Percentiles rank a stretch among this genome's conserved stretches.
These are phyloP conservation scores for Suillia variegata DNA, from an alignment of 2,888 invertebrate genomes.

Conservation along the genomic window DNA sequence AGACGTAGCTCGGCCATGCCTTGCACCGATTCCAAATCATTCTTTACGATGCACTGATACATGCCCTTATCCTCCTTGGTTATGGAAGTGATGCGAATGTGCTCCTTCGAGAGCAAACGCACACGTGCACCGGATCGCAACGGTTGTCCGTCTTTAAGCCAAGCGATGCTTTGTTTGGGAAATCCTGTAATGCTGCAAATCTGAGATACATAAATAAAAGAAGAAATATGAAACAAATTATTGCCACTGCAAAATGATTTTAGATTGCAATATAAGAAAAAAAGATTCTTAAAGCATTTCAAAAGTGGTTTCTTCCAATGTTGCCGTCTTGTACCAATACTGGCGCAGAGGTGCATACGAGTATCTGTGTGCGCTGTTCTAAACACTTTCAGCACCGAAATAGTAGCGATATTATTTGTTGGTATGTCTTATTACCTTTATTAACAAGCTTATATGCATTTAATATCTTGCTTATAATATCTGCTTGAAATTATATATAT, in stretches of 20 bases:
- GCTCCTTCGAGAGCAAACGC: constrained; percentile 64
- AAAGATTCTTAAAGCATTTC: neutral
- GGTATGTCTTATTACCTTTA: too few species aligned
- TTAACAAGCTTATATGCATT: too few species aligned
- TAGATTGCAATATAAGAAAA: neutral
- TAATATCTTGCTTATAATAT: too few species aligned
- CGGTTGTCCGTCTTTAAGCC: constrained; percentile 77
- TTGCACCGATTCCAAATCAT: constrained; percentile 80
- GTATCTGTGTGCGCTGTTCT: too few species aligned
- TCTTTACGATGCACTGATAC: constrained; percentile 88
- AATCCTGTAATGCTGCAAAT: constrained; percentile 83
- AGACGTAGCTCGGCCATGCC: constrained; percentile 78
- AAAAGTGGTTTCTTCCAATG: neutral
- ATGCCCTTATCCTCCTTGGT: constrained; percentile 84
- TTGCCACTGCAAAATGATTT: too few species aligned
- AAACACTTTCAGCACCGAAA: too few species aligned
- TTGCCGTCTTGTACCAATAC: too few species aligned
- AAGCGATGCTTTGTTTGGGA: constrained; percentile 75
- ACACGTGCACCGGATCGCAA: constrained; percentile 66
- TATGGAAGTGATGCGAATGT: constrained; percentile 68
- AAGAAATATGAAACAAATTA: neutral
- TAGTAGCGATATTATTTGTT: too few species aligned
- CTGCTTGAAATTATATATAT: too few species aligned
- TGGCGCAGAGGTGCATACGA: too few species aligned
- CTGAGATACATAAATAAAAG: constrained; percentile 45